phyloP scores from a whole-genome alignment of 1,140 invertebrate species.

The Campoletis sonorensis region DNA sequence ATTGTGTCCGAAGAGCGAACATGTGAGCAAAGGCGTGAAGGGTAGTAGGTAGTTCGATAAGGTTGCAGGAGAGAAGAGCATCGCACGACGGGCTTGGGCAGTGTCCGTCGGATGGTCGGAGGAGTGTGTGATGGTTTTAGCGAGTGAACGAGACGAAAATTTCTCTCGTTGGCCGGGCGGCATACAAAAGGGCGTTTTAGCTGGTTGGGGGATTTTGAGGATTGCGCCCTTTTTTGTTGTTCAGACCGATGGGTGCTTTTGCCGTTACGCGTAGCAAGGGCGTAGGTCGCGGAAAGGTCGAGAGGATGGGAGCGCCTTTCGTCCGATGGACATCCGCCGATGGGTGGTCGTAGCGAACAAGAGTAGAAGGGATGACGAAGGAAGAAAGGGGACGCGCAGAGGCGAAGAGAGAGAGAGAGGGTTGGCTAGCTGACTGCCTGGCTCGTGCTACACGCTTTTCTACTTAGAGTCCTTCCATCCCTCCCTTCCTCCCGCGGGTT shows the following conservation, averaged over 20 bases:
- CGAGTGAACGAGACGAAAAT: conserved; percentile 34
- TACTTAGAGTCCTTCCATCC: conserved; percentile 73
- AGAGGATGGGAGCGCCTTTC: conserved; percentile 35
- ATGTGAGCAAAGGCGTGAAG: background rate
- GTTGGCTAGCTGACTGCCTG: conserved; percentile 58
- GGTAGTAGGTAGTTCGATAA: conserved; percentile 36
- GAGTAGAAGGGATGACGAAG: background rate
- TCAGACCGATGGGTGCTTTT: background rate
- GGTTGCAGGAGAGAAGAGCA: conserved; percentile 32
- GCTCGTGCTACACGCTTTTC: conserved; percentile 74
- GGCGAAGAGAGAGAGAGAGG: conserved; percentile 51
- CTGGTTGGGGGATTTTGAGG: no score
- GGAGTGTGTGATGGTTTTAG: conserved; percentile 31
- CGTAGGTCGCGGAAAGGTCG: background rate
- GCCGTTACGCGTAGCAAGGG: conserved; percentile 20
- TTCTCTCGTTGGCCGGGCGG: background rate
- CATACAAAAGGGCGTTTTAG: background rate
- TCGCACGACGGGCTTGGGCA: conserved; percentile 2
- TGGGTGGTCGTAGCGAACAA: background rate
- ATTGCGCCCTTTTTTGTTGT: background rate
- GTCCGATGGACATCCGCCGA: conserved; percentile 36
- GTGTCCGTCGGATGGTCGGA: conserved; percentile 4
- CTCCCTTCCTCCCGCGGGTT: conserved; percentile 39
- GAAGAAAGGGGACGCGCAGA: conserved; percentile 21
- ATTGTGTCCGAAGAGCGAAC: background rate